Base-by-base conservation (phyloP, 2,113 vertebrate genomes). In the Bambusicola thoracicus region DNA sequence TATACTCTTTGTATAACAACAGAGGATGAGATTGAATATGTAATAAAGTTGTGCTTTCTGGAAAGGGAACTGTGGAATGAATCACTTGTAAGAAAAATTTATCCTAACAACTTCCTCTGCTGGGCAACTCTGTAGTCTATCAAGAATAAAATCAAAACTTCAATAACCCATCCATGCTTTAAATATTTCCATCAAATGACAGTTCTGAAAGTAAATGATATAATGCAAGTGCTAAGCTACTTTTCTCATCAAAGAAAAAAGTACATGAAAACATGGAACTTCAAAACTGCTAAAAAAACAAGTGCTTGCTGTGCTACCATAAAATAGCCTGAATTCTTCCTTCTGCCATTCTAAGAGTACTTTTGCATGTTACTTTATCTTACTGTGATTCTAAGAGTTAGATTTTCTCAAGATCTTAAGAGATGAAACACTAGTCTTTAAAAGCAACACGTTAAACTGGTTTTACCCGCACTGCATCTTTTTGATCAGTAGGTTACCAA, bases 111-210 rank as follows among this genome's bases (percentile, higher is more conserved):
- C 90, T 83, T 94, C 48, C 68, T 91, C 72, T 91, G 41, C 76
- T 56, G 48, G 15, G 59, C 0, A 32, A 85, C 89, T 77, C 3
- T 1, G 34, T 51, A 74, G 38, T 30, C 75, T 83, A 78, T 88
- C 85, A 96, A 90, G 72, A 95, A 85, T 81, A 91, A 96, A 95
- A 91, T 81, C 81, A 92, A 87, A 63, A 92, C 76, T 91, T 94
- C 87, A 92, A 67, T 91, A 90, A 95, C 85, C 24, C 76, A 91
- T 25, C 76, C 65, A 65, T 51, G 82, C 46, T 48, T 91, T 81
- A 89, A 80, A 51, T 83, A 94, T 91, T 66, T 85, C 69, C 63
- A 91, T 83, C 79, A 78, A 89, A 89, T 15, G 91, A 73, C 6
- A 2, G 38, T 41, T 92, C 72, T 93, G 72, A 72, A 92, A 88